A percentile compares a stretch with the other conserved stretches of the same genome.
Conservation (phyloP, 2,113 vertebrate species). For the Uria lomvia region DNA sequence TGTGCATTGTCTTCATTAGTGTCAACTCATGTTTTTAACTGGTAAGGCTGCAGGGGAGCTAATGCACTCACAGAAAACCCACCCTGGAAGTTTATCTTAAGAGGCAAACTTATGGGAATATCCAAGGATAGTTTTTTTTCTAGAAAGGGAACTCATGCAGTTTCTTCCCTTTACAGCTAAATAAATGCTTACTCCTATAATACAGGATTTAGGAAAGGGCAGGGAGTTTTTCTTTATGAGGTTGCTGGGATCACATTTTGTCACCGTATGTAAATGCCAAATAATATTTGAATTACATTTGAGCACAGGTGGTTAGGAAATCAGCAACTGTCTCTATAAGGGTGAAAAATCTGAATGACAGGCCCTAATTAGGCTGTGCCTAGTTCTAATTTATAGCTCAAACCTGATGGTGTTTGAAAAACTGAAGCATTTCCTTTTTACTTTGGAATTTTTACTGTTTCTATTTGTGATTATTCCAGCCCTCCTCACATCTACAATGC, state of each 20-base stretch:
- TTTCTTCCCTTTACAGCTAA: background rate
- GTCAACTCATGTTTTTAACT: background rate
- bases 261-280: background rate
- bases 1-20: background rate
- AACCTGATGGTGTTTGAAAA: background rate
- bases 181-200: background rate
- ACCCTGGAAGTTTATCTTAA: background rate
- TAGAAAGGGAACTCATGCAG: background rate
- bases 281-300: background rate
- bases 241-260: background rate
- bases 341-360: background rate
- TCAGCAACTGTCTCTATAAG: background rate
- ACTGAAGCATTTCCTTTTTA: background rate
- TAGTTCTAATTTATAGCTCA: background rate
- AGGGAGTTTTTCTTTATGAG: background rate
- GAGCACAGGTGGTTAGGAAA: background rate
- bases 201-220: background rate
- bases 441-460: background rate
- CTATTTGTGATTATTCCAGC: background rate
- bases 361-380: background rate
- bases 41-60: background rate
- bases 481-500: background rate
- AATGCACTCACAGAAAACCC: background rate
- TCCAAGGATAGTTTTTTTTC: background rate
- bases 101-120: background rate